These are phyloP conservation scores for Hymenochirus boettgeri DNA, from an alignment of 2,113 vertebrate genomes.

Conservation along the genomic window DNA sequence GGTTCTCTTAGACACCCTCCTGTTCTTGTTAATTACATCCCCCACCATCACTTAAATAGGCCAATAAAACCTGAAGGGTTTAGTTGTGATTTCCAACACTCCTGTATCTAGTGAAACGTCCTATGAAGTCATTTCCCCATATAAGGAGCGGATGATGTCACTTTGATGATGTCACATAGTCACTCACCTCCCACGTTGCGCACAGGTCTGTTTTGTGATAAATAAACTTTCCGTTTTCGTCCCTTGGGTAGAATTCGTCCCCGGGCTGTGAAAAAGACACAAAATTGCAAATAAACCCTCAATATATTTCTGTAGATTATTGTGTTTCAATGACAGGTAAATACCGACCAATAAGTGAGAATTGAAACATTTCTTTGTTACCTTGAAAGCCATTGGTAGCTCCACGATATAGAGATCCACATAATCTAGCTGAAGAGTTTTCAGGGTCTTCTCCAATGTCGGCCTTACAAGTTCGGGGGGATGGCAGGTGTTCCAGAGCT, in stretches of 20 bases:
- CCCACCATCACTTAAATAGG: too few relatives aligned
- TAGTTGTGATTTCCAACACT: too few relatives aligned
- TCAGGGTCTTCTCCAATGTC: slow-evolving; percentile 75
- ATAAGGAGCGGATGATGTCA: too few relatives aligned
- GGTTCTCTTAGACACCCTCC: too few relatives aligned
- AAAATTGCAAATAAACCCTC: background rate
- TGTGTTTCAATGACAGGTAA: too few relatives aligned
- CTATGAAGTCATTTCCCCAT: too few relatives aligned
- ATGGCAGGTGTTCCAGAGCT: slow-evolving; percentile 90
- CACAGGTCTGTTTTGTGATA: slow-evolving; percentile 81
- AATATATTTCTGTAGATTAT: too few relatives aligned
- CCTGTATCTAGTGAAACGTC: too few relatives aligned
- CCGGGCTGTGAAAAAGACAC: slow-evolving; percentile 72
- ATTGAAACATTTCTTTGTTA: slow-evolving; percentile 44
- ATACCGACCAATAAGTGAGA: too few relatives aligned
- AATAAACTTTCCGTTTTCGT: slow-evolving; percentile 74
- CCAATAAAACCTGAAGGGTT: too few relatives aligned
- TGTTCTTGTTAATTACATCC: too few relatives aligned
- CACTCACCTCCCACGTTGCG: slow-evolving; percentile 90
- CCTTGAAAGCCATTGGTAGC: slow-evolving; percentile 90
- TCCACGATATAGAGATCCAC: slow-evolving; percentile 93
- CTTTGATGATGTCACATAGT: background rate
- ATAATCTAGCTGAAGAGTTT: slow-evolving; percentile 76
- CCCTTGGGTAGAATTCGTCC: slow-evolving; percentile 69
- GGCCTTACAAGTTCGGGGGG: slow-evolving; percentile 79